Conservation (phyloP, 2,888 invertebrate species). For the Petrolisthes cinctipes region DNA sequence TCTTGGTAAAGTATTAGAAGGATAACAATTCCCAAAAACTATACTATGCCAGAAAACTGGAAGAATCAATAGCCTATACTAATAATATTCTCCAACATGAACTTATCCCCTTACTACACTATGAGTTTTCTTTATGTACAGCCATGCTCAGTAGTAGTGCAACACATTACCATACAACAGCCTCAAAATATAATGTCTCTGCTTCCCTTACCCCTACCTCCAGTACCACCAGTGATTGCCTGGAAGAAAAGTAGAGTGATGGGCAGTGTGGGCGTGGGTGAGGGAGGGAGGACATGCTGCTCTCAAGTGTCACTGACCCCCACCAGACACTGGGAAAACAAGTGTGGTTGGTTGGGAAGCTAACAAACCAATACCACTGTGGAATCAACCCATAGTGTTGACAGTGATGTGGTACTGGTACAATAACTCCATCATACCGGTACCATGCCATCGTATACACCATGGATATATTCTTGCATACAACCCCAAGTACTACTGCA, state of each 20-base stretch:
- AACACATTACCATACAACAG: too few relatives aligned
- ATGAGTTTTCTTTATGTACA: neutral
- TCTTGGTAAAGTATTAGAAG: constrained; percentile 36
- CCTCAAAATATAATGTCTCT: too few relatives aligned
- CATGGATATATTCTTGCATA: too few relatives aligned
- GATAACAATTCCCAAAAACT: neutral
- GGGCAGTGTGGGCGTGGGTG: constrained; percentile 56
- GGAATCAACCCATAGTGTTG: too few relatives aligned
- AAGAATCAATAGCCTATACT: neutral
- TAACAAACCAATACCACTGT: too few relatives aligned
- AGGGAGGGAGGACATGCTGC: constrained; percentile 68
- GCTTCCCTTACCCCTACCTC: neutral
- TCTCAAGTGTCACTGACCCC: constrained; percentile 61
- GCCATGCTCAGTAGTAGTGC: too few relatives aligned
- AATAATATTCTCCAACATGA: neutral
- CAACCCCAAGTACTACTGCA: too few relatives aligned
- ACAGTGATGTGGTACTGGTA: too few relatives aligned
- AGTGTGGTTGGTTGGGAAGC: too few relatives aligned
- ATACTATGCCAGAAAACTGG: neutral
- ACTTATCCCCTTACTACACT: neutral
- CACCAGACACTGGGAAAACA: constrained; percentile 45
- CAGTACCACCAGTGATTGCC: constrained; percentile 54
- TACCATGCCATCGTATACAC: too few relatives aligned
- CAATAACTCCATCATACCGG: too few relatives aligned
- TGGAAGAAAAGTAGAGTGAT: constrained; percentile 23